Conservation (phyloP, 2,113 vertebrate species). For the Bagarius yarrelli region DNA sequence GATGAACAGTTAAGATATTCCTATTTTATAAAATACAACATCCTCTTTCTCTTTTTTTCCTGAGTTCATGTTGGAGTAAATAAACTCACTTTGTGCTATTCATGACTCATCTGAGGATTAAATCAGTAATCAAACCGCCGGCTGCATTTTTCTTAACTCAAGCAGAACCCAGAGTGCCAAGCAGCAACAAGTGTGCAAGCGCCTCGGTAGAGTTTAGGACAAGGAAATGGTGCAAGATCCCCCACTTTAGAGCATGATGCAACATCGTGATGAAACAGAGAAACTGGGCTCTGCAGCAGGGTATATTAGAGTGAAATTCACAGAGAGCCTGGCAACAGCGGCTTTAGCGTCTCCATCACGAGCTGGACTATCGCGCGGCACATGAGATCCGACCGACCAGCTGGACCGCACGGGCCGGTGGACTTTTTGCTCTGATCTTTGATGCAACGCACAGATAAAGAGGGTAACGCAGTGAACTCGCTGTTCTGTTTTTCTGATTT, state of each 20-base stretch:
- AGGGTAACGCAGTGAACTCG: constrained; percentile 43
- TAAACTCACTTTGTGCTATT: not conserved
- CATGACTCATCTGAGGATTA: constrained; percentile 13
- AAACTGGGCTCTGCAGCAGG: constrained; percentile 52
- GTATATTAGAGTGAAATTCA: constrained; percentile 46
- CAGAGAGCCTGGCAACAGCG: constrained; percentile 47
- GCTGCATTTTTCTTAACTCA: constrained; percentile 1
- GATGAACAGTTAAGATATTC: no score
- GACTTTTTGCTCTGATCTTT: constrained; percentile 37
- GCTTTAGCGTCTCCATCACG: constrained; percentile 40
- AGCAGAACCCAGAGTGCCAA: constrained; percentile 13
- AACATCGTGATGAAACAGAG: constrained; percentile 52
- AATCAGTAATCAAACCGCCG: constrained; percentile 15
- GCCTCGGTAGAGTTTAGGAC: constrained; percentile 42
- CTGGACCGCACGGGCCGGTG: constrained; percentile 28
- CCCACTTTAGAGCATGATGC: constrained; percentile 56
- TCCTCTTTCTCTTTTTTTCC: not conserved
- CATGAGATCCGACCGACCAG: constrained; percentile 37
- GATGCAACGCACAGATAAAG: constrained; percentile 44
- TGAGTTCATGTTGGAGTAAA: not conserved
- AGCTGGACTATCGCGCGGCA: constrained; percentile 21
- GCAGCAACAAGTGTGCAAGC: constrained; percentile 50
- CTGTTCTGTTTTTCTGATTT: not conserved
- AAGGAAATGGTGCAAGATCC: constrained; percentile 52
- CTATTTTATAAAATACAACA: not conserved